Evolutionary conservation across 1,140 invertebrate species (phyloP).

Genomic region (Oreohelix idahoensis): DNA sequence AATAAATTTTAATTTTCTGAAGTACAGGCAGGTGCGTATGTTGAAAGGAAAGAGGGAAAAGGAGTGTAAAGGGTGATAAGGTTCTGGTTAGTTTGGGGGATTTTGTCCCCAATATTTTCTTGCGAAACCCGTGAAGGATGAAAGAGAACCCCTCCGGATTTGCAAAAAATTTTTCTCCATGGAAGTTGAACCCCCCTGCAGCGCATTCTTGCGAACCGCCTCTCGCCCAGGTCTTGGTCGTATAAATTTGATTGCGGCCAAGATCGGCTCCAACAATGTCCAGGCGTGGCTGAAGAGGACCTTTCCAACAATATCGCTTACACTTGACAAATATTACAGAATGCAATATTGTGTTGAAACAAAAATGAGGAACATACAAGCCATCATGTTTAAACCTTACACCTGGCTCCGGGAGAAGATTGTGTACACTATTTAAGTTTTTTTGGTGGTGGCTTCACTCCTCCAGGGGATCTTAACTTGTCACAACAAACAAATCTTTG

Average conservation of each 20-base stretch:
- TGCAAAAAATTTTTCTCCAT: neutral
- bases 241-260: neutral
- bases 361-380: no score
- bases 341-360: no score
- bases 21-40: neutral
- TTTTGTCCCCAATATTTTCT: neutral
- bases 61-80: neutral
- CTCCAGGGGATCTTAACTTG: no score
- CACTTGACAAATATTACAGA: neutral
- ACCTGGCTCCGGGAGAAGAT: no score
- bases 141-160: neutral
- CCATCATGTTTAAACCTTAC: no score
- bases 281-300: neutral
- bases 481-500: no score
- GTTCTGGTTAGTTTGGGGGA: neutral
- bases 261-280: neutral
- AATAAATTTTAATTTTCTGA: neutral
- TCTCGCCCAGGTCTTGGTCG: neutral
- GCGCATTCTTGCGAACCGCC: neutral
- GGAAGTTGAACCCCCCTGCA: neutral
- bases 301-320: neutral
- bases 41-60: neutral
- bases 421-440: no score
- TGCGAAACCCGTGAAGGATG: neutral
- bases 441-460: no score